Evolutionary conservation across 2,113 vertebrate species (phyloP), one percentile per base, ranked within the genome.

Genomic region (Artemisiospiza belli): DNA sequence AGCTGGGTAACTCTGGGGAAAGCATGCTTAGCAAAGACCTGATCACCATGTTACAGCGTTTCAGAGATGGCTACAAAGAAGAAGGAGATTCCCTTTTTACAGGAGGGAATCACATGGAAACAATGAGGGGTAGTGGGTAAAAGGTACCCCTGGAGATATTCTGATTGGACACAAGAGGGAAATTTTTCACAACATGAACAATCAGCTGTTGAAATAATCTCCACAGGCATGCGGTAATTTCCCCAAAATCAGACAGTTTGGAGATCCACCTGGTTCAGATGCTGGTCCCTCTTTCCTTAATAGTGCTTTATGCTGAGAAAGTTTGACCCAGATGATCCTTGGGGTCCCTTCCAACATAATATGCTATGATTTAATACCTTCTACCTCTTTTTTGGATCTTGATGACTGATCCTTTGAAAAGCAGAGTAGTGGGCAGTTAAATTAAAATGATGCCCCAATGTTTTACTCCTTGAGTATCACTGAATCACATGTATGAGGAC

Each of bases 161-260:
- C 17, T 12, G 8, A 19, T 12, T 35, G 17, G 15, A 41, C 25
- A 47, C 4, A 22, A 15, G 62, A 76, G 4, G 21, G 23, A 55
- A 55, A 68, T 9, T 62, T 62, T 62, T 69, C n/a, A 47, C 17
- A 25, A 47, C 9, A 25, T 46, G 24, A 67, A 54, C 16, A 68
- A 55, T 41, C 4, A 39, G 10, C 24, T 5, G 3, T 41, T 62
- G n/a, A 46, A 75, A 76, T 62, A 41, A 35, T 83, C 28, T 47
- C n/a, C 20, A 31, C 14, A 31, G n/a, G 17, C 21, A 35, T 15
- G 5, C 27, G 30, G 16, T 47, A 41, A 6, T 8, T 55, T 62
- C 41, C 11, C 30, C 0, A 0, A 30, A 5, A 15, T 8, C 21
- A 33, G 27, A n/a, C 12, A 61, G 9, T 67, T 46, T 39, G 28